Conservation (phyloP, 64 coral and sea anemone genomes). For the Stichodactyla helianthus region DNA sequence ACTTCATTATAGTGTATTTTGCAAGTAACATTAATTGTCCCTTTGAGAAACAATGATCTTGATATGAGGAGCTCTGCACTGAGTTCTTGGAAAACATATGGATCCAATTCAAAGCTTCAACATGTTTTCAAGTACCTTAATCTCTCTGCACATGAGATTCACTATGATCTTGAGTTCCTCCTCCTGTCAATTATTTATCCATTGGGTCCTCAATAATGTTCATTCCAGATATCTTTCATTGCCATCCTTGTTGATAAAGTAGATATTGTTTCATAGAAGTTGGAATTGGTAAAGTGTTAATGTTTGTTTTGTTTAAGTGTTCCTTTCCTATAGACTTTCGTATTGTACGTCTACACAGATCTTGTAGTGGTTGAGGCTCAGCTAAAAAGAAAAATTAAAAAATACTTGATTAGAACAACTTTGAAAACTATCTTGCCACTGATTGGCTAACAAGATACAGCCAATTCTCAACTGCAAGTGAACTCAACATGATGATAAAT, state of each 20-base stretch:
- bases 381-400: conserved; percentile 39
- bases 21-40: no score
- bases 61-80: no score
- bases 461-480: no score
- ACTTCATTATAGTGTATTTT: no score
- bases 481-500: no score
- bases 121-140: neutral
- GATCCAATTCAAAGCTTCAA: neutral
- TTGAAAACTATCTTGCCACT: neutral
- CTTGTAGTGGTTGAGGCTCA: conserved; percentile 84
- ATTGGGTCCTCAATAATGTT: no score
- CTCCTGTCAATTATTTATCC: no score
- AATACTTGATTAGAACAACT: neutral
- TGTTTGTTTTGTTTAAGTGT: conserved; percentile 70
- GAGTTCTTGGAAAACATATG: neutral
- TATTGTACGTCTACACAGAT: conserved; percentile 76
- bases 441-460: no score
- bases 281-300: conserved; percentile 78
- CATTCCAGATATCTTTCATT: neutral
- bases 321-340: conserved; percentile 90
- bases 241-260: conserved; percentile 75
- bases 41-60: no score
- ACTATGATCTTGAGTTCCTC: neutral
- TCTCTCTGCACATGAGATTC: neutral
- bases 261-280: conserved; percentile 84